Conservation (phyloP, 2,888 invertebrate genomes). For the Ditula angustiorana region DNA sequence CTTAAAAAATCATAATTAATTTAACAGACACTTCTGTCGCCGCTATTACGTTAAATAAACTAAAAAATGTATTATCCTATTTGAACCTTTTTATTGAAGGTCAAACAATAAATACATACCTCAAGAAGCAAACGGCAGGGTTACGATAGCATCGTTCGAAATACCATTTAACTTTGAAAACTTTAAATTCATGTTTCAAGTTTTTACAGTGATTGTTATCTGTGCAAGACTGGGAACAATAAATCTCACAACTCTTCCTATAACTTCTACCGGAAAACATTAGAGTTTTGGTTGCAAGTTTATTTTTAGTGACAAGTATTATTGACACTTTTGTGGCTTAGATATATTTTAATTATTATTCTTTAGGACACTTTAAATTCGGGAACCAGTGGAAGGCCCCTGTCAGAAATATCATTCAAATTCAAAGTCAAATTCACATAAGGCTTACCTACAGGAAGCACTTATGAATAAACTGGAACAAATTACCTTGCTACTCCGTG, state of each 20-base stretch:
- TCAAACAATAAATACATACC: not conserved
- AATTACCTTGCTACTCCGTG: too few species aligned
- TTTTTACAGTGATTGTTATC: conserved; percentile 38
- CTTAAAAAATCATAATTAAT: too few species aligned
- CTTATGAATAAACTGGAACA: too few species aligned
- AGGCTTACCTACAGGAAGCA: too few species aligned
- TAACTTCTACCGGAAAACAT: conserved; percentile 10
- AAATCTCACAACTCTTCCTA: conserved; percentile 37
- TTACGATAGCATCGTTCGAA: conserved; percentile 25
- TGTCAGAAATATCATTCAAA: too few species aligned
- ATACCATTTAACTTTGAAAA: conserved; percentile 39
- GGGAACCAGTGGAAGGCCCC: too few species aligned
- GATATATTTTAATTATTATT: too few species aligned
- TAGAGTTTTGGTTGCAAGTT: not conserved
- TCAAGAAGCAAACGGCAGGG: conserved; percentile 20
- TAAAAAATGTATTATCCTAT: not conserved
- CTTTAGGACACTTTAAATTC: too few species aligned
- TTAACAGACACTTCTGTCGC: too few species aligned
- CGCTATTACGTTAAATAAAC: too few species aligned
- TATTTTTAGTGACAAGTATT: not conserved
- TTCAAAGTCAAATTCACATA: too few species aligned
- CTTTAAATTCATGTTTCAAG: conserved; percentile 38
- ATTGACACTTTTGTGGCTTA: not conserved
- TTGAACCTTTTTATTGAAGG: too few species aligned
- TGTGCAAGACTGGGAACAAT: conserved; percentile 21